A percentile compares a stretch with the other conserved stretches of the same genome.
Conservation (phyloP, 2,888 invertebrate species). For the Panorpa germanica region DNA sequence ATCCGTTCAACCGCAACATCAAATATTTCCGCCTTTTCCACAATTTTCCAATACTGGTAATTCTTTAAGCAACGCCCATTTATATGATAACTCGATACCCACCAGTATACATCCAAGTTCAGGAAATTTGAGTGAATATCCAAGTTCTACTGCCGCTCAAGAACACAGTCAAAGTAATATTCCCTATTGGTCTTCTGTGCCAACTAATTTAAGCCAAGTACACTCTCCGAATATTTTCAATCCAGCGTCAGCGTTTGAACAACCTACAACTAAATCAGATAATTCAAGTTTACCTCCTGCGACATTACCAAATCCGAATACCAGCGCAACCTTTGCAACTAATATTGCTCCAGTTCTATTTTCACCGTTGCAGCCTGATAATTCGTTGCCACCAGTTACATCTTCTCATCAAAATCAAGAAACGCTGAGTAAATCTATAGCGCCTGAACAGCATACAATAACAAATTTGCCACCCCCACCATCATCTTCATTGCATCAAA, state of each 20-base stretch:
- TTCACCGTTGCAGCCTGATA: too few relatives aligned
- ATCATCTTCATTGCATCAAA: too few relatives aligned
- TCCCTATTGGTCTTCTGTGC: too few relatives aligned
- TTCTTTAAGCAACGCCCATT: background rate
- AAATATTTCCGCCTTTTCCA: background rate
- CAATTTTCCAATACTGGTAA: background rate
- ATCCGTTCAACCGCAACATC: background rate
- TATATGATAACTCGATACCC: too few relatives aligned
- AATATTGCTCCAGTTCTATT: too few relatives aligned
- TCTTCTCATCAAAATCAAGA: too few relatives aligned
- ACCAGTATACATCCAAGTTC: conserved; percentile 1
- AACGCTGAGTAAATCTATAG: too few relatives aligned
- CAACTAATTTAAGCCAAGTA: background rate
- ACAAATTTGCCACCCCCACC: too few relatives aligned
- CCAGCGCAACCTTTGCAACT: conserved; percentile 1
- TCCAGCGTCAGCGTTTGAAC: background rate
- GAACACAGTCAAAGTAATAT: too few relatives aligned
- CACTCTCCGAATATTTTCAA: background rate
- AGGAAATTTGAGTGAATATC: background rate
- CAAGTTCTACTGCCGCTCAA: too few relatives aligned
- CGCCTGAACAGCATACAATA: too few relatives aligned
- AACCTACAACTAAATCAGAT: conserved; percentile 2
- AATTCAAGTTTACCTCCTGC: background rate
- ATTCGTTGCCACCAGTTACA: too few relatives aligned
- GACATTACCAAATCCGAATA: background rate